Percentiles rank a stretch among this genome's conserved stretches.
These are phyloP conservation scores for Synanthedon formicaeformis DNA, from an alignment of 2,888 invertebrate genomes.

Conservation along the genomic window DNA sequence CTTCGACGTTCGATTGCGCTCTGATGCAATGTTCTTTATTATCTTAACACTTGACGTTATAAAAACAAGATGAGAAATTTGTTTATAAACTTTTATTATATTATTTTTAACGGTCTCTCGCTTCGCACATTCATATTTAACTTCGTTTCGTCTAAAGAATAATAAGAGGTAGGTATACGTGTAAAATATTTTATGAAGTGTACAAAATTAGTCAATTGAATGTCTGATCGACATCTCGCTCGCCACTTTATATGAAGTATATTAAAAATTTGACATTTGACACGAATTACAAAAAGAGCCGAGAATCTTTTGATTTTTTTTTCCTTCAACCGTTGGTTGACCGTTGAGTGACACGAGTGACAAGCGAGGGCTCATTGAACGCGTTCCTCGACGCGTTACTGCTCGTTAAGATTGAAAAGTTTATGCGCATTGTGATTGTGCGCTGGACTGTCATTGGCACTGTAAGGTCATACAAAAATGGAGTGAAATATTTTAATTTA, in stretches of 20 bases:
- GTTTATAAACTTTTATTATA: no score
- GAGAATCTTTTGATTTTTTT: conserved; percentile 31
- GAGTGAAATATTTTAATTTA: no score
- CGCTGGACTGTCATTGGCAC: no score
- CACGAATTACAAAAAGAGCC: conserved; percentile 32
- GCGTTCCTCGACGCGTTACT: conserved; percentile 7
- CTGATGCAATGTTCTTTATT: conserved; percentile 12
- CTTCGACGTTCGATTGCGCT: conserved; percentile 19
- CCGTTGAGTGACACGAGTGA: conserved; percentile 55
- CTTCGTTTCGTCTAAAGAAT: background rate
- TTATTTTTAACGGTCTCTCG: conserved; percentile 8
- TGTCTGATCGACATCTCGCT: conserved; percentile 3
- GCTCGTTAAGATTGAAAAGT: conserved; percentile 14
- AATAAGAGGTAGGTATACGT: background rate
- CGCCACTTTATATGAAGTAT: conserved; percentile 7
- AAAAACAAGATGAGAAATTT: conserved; percentile 9
- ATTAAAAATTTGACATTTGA: conserved; percentile 28
- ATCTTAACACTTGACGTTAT: conserved; percentile 15
- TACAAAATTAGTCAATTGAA: background rate
- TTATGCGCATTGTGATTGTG: conserved; percentile 16
- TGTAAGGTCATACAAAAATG: no score
- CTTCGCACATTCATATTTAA: background rate
- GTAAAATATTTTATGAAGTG: background rate
- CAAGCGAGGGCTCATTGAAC: conserved; percentile 35
- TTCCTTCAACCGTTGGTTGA: conserved; percentile 46